Conservation (phyloP, 2,113 vertebrate genomes). For the Phaetusa simplex region DNA sequence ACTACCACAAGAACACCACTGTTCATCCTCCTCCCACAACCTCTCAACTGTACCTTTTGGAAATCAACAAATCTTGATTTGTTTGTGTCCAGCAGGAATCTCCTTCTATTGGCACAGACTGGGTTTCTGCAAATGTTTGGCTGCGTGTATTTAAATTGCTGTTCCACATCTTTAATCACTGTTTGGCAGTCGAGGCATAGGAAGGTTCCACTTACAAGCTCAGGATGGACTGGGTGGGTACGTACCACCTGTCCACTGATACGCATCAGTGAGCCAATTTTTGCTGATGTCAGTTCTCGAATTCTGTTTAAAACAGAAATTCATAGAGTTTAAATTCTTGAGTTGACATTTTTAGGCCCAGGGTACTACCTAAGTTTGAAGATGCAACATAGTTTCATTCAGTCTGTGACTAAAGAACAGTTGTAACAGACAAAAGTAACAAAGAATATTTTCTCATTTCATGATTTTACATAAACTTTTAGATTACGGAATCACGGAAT, state of each 20-base stretch:
- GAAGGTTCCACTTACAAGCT: slow-evolving; percentile 95
- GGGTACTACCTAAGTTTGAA: not conserved
- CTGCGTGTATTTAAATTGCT: slow-evolving; percentile 97
- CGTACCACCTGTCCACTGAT: slow-evolving; percentile 98
- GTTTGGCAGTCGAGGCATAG: slow-evolving; percentile 96
- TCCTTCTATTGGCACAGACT: slow-evolving; percentile 92
- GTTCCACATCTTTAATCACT: slow-evolving; percentile 90
- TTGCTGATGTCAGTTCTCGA: slow-evolving; percentile 90
- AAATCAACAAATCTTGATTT: slow-evolving; percentile 98
- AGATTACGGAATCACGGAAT: too few species aligned
- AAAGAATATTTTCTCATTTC: not conserved
- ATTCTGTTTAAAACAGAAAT: slow-evolving; percentile 79
- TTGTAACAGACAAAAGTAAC: not conserved
- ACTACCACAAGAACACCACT: not conserved
- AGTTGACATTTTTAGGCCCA: not conserved
- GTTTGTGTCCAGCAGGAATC: slow-evolving; percentile 97
- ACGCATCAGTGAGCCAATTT: slow-evolving; percentile 90
- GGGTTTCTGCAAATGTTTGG: slow-evolving; percentile 96
- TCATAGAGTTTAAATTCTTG: not conserved
- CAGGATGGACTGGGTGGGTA: slow-evolving; percentile 95
- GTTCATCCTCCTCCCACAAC: fast-evolving
- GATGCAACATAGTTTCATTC: not conserved
- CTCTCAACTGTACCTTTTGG: slow-evolving; percentile 84
- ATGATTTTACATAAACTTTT: not conserved
- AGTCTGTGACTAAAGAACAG: not conserved